Evolutionary conservation across 2,113 vertebrate genomes (phyloP).

Genomic region (Lanius collurio): DNA sequence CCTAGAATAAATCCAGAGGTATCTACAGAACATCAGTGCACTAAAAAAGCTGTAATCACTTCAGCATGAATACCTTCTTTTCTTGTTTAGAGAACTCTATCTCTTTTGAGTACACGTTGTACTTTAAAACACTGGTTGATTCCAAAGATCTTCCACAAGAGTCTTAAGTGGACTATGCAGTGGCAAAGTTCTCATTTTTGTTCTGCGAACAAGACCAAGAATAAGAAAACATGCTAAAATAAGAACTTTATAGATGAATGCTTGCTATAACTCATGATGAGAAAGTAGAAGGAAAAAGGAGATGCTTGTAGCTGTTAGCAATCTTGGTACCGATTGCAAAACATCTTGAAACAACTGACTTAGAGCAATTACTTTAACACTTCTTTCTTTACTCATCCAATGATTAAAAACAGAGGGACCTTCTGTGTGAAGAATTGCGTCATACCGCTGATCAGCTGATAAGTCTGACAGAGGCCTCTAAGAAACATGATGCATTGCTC

Average conservation of each 20-base stretch:
- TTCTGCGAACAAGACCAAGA: neutral
- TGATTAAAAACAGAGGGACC: conserved; percentile 77
- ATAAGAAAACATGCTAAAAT: neutral
- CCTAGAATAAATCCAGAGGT: neutral
- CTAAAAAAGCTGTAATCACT: neutral
- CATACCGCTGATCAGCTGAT: conserved; percentile 87
- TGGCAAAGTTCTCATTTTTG: neutral
- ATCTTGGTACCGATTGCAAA: neutral
- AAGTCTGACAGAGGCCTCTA: conserved; percentile 84
- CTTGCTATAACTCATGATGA: neutral
- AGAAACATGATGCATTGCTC: conserved; percentile 81
- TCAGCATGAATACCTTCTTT: neutral
- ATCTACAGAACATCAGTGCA: neutral
- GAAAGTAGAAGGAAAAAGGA: neutral
- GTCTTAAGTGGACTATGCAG: neutral
- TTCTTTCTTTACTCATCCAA: neutral
- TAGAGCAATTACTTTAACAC: neutral
- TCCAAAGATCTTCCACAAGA: neutral
- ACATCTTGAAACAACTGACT: neutral
- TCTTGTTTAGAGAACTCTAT: neutral
- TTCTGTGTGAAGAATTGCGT: conserved; percentile 87
- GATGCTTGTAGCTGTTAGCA: neutral
- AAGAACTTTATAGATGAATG: neutral
- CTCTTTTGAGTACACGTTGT: neutral
- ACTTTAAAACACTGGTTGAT: neutral